Evolutionary conservation across 2,797 vertebrate species (phyloP).

Genomic region (Lagodon rhomboides): DNA sequence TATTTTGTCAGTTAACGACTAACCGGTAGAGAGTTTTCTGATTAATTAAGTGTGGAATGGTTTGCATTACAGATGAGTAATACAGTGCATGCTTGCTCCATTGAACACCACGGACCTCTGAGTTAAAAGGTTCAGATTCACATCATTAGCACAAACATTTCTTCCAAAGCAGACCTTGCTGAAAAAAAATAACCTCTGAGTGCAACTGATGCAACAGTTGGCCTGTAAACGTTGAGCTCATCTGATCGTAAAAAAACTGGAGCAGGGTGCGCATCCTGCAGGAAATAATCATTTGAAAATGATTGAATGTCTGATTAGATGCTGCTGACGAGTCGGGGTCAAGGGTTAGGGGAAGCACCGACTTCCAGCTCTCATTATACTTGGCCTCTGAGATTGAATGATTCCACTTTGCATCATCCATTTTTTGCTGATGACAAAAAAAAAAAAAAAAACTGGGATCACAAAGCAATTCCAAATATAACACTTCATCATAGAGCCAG

Average conservation of each 20-base stretch:
- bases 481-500: slow-evolving; percentile 66
- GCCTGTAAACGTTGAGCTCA: slow-evolving; percentile 71
- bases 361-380: slow-evolving; percentile 68
- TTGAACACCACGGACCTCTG: slow-evolving; percentile 37
- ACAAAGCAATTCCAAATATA: slow-evolving; percentile 56
- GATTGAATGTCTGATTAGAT: slow-evolving; percentile 77
- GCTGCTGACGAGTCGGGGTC: slow-evolving; percentile 70
- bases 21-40: slow-evolving; percentile 50
- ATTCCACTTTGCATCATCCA: slow-evolving; percentile 70
- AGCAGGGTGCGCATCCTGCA: slow-evolving; percentile 65
- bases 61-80: slow-evolving; percentile 76
- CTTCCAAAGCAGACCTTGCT: slow-evolving; percentile 28
- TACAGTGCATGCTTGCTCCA: slow-evolving; percentile 46
- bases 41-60: slow-evolving; percentile 69
- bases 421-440: slow-evolving; percentile 53
- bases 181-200: slow-evolving; percentile 45
- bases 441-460: slow-evolving; percentile 44
- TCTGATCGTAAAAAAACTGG: slow-evolving; percentile 64
- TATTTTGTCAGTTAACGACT: slow-evolving; percentile 63
- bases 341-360: slow-evolving; percentile 56
- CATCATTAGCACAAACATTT: slow-evolving; percentile 60
- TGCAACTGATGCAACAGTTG: slow-evolving; percentile 73
- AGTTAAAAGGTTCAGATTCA: slow-evolving; percentile 47
- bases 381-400: slow-evolving; percentile 59
- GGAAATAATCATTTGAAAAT: slow-evolving; percentile 73